phyloP scores from a whole-genome alignment of 2,113 vertebrate species.

The Oncorhynchus masou region DNA sequence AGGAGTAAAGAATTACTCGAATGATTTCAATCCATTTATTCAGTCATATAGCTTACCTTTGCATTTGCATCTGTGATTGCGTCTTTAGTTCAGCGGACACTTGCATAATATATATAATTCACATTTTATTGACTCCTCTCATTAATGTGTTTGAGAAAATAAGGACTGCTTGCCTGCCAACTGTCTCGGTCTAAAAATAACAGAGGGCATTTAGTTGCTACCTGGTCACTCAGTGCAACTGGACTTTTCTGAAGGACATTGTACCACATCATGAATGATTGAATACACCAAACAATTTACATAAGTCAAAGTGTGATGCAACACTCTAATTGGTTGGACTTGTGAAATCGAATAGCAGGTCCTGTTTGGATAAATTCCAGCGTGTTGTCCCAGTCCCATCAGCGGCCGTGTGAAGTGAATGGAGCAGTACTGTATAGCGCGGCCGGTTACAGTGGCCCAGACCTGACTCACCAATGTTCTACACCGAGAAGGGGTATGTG shows the following conservation, averaged over 20 bases:
- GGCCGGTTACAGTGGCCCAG: background rate
- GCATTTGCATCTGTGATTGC: too few relatives aligned
- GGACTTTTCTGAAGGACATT: slow-evolving; percentile 42
- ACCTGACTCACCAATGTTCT: too few relatives aligned
- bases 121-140: too few relatives aligned
- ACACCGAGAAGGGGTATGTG: too few relatives aligned
- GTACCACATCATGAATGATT: slow-evolving; percentile 63
- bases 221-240: slow-evolving; percentile 28
- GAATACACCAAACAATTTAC: slow-evolving; percentile 45
- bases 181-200: background rate
- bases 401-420: background rate
- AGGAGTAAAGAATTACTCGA: background rate
- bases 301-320: slow-evolving; percentile 61
- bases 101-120: too few relatives aligned
- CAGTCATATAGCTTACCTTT: too few relatives aligned
- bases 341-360: slow-evolving; percentile 57
- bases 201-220: background rate
- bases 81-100: background rate
- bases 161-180: background rate
- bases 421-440: too few relatives aligned
- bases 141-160: too few relatives aligned
- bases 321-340: slow-evolving; percentile 56
- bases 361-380: background rate
- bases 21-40: background rate
- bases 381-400: background rate